phyloP scores from a whole-genome alignment of 2,888 invertebrate genomes.

The Andrena fulva region DNA sequence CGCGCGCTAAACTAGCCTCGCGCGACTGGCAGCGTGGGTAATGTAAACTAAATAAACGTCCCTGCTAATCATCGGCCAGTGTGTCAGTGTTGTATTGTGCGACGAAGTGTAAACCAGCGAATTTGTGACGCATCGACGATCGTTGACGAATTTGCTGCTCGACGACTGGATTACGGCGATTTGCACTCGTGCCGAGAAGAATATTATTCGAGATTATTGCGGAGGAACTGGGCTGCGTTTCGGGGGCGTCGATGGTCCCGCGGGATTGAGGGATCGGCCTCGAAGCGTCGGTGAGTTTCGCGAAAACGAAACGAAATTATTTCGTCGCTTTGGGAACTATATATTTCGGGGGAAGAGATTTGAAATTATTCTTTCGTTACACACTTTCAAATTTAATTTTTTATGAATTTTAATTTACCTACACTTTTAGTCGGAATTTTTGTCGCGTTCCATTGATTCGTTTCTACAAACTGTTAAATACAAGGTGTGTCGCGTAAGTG shows the following conservation, averaged over 20 bases:
- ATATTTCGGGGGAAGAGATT: not conserved
- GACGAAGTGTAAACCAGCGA: slow-evolving; percentile 39
- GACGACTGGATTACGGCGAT: slow-evolving; percentile 31
- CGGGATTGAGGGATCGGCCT: not conserved
- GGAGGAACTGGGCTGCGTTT: slow-evolving; percentile 5
- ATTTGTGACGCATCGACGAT: slow-evolving; percentile 4
- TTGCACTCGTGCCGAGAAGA: slow-evolving; percentile 24
- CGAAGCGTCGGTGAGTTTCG: not conserved
- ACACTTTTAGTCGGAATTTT: too few relatives aligned
- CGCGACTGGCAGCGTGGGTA: not conserved
- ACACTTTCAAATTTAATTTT: too few relatives aligned
- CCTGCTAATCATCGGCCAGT: slow-evolving; percentile 22
- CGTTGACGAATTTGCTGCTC: slow-evolving; percentile 33
- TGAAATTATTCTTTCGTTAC: too few relatives aligned
- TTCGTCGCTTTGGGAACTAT: not conserved
- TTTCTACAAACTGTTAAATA: too few relatives aligned
- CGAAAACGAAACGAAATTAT: not conserved
- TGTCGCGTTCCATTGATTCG: too few relatives aligned
- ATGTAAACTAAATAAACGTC: slow-evolving; percentile 31
- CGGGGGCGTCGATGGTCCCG: not conserved
- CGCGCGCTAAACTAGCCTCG: not conserved
- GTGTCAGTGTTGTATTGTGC: slow-evolving; percentile 49
- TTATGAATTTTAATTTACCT: too few relatives aligned
- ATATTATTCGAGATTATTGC: not conserved
- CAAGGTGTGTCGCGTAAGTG: too few relatives aligned